Percentiles rank a stretch among this genome's conserved stretches.
phyloP scores from a whole-genome alignment of 2,888 invertebrate genomes.

The Lamellibrachia columna region DNA sequence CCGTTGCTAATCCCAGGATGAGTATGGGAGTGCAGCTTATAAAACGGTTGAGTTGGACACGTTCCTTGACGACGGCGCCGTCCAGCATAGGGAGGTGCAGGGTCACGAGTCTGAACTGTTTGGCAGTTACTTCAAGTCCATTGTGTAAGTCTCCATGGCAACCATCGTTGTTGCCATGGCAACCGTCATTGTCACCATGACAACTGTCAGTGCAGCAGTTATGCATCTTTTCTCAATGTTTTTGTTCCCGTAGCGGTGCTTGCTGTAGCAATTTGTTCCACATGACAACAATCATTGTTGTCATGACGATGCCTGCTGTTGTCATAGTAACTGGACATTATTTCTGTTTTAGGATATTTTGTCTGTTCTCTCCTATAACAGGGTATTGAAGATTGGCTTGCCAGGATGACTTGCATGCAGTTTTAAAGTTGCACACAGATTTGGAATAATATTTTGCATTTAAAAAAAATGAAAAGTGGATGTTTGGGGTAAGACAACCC shows the following conservation, averaged over 20 bases:
- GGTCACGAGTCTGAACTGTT: conserved; percentile 61
- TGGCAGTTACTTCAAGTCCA: conserved; percentile 54
- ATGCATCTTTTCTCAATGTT: neutral
- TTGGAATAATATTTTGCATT: neutral
- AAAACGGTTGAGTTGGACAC: conserved; percentile 66
- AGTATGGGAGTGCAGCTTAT: conserved; percentile 66
- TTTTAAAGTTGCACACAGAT: neutral
- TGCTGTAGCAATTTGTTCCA: neutral
- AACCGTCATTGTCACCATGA: neutral
- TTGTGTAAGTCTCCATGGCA: conserved; percentile 33
- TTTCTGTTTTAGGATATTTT: neutral
- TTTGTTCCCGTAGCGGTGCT: neutral
- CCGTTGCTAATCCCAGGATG: conserved; percentile 47
- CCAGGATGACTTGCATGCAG: neutral
- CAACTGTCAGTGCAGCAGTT: neutral
- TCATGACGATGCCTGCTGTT: neutral
- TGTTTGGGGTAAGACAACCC: no score
- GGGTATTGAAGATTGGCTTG: neutral
- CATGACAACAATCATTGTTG: neutral
- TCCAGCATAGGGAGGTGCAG: conserved; percentile 64
- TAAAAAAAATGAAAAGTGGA: neutral
- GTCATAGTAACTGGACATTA: neutral
- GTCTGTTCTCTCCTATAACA: neutral
- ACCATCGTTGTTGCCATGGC: neutral
- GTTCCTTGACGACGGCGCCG: conserved; percentile 58